phyloP scores from a whole-genome alignment of 2,113 vertebrate genomes.

The Petrocephalus microphthalmus region DNA sequence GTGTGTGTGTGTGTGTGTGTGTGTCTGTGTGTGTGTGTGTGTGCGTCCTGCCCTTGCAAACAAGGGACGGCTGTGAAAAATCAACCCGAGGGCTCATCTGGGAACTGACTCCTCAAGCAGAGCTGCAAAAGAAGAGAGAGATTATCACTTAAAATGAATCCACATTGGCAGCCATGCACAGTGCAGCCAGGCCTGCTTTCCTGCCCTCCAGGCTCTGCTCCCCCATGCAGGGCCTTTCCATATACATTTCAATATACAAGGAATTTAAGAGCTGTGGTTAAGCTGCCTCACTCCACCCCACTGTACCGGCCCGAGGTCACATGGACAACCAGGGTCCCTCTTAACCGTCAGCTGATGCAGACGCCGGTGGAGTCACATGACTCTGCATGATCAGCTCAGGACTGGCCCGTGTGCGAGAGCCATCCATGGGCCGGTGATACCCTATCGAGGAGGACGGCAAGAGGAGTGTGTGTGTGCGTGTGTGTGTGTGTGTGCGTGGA shows the following conservation, averaged over 20 bases:
- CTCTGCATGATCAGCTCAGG: neutral
- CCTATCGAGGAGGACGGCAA: neutral
- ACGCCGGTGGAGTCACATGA: neutral
- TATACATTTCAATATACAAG: neutral
- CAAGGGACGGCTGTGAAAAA: neutral
- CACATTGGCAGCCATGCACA: neutral
- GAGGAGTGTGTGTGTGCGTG: neutral
- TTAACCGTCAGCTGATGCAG: neutral
- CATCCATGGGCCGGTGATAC: neutral
- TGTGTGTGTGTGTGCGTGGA: neutral
- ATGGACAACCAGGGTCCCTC: neutral
- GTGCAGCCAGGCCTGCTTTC: neutral
- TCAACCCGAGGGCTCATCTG: conserved; percentile 45
- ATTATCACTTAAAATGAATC: conserved; percentile 10
- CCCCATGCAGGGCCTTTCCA: neutral
- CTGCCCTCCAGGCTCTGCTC: neutral
- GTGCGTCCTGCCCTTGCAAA: neutral
- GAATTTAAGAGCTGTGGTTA: neutral
- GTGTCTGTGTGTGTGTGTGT: too few relatives aligned
- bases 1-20: too few relatives aligned
- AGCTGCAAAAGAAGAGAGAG: conserved; percentile 46
- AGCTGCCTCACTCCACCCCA: neutral
- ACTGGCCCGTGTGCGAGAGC: neutral
- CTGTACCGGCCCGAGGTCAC: neutral
- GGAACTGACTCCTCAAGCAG: conserved; percentile 59